A percentile compares a stretch with the other conserved stretches of the same genome.
These are phyloP conservation scores for Glareola pratincola DNA, from an alignment of 2,113 vertebrate genomes.

Conservation along the genomic window DNA sequence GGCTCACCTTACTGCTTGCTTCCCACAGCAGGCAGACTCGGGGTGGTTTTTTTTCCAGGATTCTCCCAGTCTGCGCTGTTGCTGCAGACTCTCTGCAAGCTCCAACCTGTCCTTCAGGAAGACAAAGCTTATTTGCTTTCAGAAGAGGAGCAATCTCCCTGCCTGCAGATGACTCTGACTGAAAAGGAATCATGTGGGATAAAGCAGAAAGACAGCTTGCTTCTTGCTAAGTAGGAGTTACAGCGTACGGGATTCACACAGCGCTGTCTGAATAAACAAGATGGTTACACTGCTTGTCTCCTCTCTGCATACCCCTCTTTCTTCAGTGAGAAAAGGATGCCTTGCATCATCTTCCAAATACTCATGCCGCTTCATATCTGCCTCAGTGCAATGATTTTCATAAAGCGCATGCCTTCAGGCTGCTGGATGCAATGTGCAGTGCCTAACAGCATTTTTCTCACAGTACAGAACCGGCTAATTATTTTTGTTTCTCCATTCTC, in stretches of 20 bases:
- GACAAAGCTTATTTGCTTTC: constrained; percentile 17
- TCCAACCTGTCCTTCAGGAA: not conserved
- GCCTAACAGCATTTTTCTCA: not conserved
- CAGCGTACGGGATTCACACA: not conserved
- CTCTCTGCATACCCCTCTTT: not conserved
- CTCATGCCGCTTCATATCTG: not conserved
- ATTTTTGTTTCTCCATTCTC: not conserved
- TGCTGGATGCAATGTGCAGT: not conserved
- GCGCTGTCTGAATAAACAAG: not conserved
- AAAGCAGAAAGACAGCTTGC: not conserved
- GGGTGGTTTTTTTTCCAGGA: not conserved
- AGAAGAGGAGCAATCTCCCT: not conserved
- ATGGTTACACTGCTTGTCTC: not conserved
- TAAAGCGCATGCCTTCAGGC: not conserved
- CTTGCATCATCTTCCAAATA: not conserved
- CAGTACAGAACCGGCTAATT: not conserved
- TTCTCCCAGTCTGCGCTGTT: not conserved
- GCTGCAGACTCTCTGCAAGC: not conserved
- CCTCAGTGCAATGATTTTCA: not conserved
- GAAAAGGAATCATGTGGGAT: not conserved
- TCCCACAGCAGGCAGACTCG: not conserved
- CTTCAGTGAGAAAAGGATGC: not conserved
- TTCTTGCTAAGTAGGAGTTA: not conserved
- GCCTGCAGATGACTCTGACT: not conserved
- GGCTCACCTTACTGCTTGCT: not conserved